These are phyloP conservation scores for Drosophila lutescens DNA, from an alignment of 2,888 invertebrate genomes.

Conservation along the genomic window DNA sequence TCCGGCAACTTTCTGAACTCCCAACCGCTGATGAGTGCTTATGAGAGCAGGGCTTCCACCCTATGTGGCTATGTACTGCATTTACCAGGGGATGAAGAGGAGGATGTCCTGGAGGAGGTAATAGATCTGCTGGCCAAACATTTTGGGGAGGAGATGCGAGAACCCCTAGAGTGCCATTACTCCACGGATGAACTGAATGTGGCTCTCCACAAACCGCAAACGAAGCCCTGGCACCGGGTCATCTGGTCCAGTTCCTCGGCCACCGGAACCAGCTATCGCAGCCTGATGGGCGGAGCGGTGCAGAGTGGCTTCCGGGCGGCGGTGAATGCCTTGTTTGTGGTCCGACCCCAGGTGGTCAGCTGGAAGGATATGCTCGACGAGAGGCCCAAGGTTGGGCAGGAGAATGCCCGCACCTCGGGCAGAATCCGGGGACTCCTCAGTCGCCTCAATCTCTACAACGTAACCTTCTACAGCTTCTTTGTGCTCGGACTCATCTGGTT, in stretches of 20 bases:
- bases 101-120: constrained; percentile 52
- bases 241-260: constrained; percentile 82
- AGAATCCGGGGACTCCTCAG: constrained; percentile 60
- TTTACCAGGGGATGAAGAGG: constrained; percentile 52
- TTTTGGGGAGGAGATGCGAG: constrained; percentile 79
- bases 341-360: constrained; percentile 81
- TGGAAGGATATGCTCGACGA: constrained; percentile 81
- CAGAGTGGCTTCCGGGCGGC: constrained; percentile 83
- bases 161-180: constrained; percentile 64
- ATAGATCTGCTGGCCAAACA: constrained; percentile 62
- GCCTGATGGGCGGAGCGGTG: constrained; percentile 82
- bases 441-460: constrained; percentile 82
- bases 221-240: constrained; percentile 80
- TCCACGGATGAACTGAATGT: constrained; percentile 66
- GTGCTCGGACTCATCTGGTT: constrained; percentile 62
- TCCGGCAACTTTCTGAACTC: constrained; percentile 74
- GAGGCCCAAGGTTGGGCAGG: constrained; percentile 55
- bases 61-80: constrained; percentile 78
- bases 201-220: constrained; percentile 63
- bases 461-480: constrained; percentile 73
- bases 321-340: constrained; percentile 74
- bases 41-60: constrained; percentile 57
- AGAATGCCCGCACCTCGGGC: constrained; percentile 19
- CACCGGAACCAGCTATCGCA: constrained; percentile 78
- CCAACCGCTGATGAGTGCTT: constrained; percentile 72